These are phyloP conservation scores for Progne subis DNA, from an alignment of 2,113 vertebrate genomes.

Conservation along the genomic window DNA sequence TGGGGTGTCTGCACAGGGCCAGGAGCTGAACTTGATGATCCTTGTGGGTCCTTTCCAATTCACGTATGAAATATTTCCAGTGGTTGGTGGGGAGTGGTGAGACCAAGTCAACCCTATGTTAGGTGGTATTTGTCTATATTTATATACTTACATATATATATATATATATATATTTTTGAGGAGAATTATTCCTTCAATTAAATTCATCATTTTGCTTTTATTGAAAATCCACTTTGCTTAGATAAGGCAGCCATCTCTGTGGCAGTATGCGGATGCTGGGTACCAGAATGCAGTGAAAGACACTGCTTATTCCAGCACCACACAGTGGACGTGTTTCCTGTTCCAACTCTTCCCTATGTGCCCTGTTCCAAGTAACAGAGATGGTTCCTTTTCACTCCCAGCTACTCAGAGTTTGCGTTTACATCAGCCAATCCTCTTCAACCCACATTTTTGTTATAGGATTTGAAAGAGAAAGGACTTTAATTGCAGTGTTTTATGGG, in stretches of 20 bases:
- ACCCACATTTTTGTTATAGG: not conserved
- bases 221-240: not conserved
- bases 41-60: not conserved
- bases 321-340: not conserved
- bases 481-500: not conserved
- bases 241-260: not conserved
- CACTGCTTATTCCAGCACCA: not conserved
- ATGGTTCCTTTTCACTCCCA: not conserved
- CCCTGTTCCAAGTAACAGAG: not conserved
- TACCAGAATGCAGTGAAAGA: not conserved
- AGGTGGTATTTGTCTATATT: not conserved
- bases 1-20: not conserved
- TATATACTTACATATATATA: too few species aligned
- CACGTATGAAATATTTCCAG: not conserved
- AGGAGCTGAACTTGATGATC: fast-evolving
- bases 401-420: not conserved
- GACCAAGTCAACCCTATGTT: not conserved
- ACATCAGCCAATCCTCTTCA: not conserved
- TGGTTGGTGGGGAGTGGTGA: not conserved
- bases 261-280: not conserved
- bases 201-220: not conserved
- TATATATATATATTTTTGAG: fast-evolving
- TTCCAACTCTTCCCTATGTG: not conserved
- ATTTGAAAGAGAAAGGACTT: not conserved
- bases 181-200: not conserved